Percentiles rank a stretch among this genome's conserved stretches.
phyloP scores from a whole-genome alignment of 2,888 invertebrate species.

The Plemyria rubiginata region DNA sequence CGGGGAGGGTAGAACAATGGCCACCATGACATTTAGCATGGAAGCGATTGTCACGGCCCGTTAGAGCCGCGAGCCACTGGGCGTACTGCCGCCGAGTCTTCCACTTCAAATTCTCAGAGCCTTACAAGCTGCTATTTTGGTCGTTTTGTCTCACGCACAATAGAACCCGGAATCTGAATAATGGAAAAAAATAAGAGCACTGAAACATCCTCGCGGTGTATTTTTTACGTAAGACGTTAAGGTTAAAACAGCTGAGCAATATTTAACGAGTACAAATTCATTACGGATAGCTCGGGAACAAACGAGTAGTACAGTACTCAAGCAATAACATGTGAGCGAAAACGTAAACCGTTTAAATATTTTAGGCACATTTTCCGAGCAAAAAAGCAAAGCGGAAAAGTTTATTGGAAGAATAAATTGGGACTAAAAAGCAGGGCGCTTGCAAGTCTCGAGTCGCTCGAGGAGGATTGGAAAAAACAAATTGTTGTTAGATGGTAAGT shows the following conservation, averaged over 20 bases:
- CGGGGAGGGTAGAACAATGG: constrained; percentile 74
- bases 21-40: constrained; percentile 84
- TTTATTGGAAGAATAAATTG: constrained; percentile 80
- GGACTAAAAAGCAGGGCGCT: constrained; percentile 76
- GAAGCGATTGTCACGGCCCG: constrained; percentile 83
- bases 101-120: constrained; percentile 66
- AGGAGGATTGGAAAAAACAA: constrained; percentile 76
- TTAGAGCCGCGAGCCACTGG: constrained; percentile 72
- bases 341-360: constrained; percentile 78
- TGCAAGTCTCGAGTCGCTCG: constrained; percentile 64
- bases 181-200: constrained; percentile 27
- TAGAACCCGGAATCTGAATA: constrained; percentile 26
- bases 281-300: constrained; percentile 35
- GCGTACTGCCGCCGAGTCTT: constrained; percentile 70
- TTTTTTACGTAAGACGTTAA: constrained; percentile 10
- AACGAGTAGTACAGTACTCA: constrained; percentile 45
- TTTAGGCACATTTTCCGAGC: constrained; percentile 70
- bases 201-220: not conserved
- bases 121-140: constrained; percentile 42
- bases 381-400: constrained; percentile 73
- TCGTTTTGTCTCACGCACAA: constrained; percentile 32
- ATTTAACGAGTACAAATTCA: constrained; percentile 42
- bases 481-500: constrained; percentile 79
- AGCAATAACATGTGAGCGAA: constrained; percentile 63
- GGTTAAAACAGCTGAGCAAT: constrained; percentile 32